Base-by-base conservation (phyloP, 2,113 vertebrate genomes). In the Taurulus bubalis region DNA sequence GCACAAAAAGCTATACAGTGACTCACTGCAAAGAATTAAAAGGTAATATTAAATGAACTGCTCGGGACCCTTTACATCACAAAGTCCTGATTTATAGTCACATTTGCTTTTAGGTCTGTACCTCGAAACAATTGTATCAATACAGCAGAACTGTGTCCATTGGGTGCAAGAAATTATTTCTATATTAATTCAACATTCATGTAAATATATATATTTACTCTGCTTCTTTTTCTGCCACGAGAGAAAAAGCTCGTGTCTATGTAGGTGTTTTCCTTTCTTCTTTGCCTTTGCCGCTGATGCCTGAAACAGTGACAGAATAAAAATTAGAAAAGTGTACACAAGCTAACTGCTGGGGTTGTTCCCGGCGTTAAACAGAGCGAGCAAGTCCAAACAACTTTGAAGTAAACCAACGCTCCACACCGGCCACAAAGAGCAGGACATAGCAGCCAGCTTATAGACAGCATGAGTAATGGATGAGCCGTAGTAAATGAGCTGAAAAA, bases 211-310 rank as follows among this genome's bases (percentile, higher is more conserved):
- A 9, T 1, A 76, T 93, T 96, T 91, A 99, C 97, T 96, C 34
- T 89, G 95, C 89, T 97, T 99, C 91, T 98, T 99, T 87, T 92
- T 97, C 73, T 97, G 96, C 96, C 95, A 99, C 81, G 97, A 95
- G 0, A 97, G 94, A 8, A 92, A 64, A 51, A 98, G 87, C 22
- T 98, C 96, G 6, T 95, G 93, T 68, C 85, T 62, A 22, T 96
- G 94, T 10, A 99, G 85, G 1, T 87, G n/a, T 92, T 97, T 98
- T 0, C 96, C 97, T 87, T 94, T 97, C 93, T 97, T 99, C 84
- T 96, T 96, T 3, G 98, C 98, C 73, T 93, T 95, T 55, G 90
- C 94, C 36, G 98, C 98, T 56, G 96, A 95, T 3, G 91, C 95
- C 98, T 99, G 80, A 77, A 91, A 47, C 20, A 4, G 15, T 51